phyloP scores from a whole-genome alignment of 2,888 invertebrate species.

The Apoda limacodes region DNA sequence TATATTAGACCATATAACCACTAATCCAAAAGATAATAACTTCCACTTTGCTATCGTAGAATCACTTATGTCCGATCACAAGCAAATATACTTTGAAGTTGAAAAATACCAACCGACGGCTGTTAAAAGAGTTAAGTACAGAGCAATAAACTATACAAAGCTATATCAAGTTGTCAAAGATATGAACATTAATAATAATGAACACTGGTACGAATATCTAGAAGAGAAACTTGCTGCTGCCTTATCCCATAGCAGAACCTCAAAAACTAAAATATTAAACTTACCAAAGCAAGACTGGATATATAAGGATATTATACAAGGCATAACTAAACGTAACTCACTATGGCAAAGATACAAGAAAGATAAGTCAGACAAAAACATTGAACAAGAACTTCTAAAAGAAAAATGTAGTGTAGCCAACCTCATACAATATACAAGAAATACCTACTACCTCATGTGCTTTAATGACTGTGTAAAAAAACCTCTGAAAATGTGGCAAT shows the following conservation, averaged over 20 bases:
- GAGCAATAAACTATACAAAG: constrained; percentile 7
- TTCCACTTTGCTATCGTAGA: constrained; percentile 18
- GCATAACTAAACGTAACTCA: constrained; percentile 9
- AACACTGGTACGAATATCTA: background rate
- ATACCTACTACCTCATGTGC: too few species aligned
- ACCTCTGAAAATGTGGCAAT: constrained; percentile 17
- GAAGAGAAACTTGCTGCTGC: constrained; percentile 3
- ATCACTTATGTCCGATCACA: constrained; percentile 19
- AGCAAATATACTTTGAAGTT: constrained; percentile 18
- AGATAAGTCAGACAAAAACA: constrained; percentile 8
- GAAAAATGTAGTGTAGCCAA: constrained; percentile 5
- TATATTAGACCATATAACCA: constrained; percentile 20
- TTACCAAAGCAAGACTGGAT: constrained; percentile 13
- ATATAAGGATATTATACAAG: too few species aligned
- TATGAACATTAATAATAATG: too few species aligned
- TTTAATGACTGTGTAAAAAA: constrained; percentile 13
- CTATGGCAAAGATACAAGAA: constrained; percentile 11
- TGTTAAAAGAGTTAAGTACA: constrained; percentile 4
- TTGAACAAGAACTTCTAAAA: constrained; percentile 5
- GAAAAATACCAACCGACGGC: constrained; percentile 4
- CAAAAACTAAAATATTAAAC: constrained; percentile 10
- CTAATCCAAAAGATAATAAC: constrained; percentile 16
- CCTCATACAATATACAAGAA: constrained; percentile 12
- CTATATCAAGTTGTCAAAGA: constrained; percentile 3
- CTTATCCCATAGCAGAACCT: constrained; percentile 1